Conservation (phyloP, 2,113 vertebrate species). For the Nematolebias whitei region DNA sequence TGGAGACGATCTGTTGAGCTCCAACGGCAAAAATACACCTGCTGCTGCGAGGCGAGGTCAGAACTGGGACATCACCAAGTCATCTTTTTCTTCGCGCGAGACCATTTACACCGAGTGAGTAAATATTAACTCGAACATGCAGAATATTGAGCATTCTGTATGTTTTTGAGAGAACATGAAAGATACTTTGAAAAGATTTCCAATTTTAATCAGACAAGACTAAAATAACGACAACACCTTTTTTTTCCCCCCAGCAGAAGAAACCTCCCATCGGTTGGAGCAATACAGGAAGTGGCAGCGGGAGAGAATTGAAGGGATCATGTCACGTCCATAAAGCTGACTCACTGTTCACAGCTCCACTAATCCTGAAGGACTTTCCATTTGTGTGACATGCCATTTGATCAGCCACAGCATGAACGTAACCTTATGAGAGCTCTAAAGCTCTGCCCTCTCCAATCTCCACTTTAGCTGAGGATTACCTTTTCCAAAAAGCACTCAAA, state of each 20-base stretch:
- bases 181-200: too few relatives aligned
- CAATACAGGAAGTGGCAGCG: slow-evolving; percentile 20
- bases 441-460: slow-evolving; percentile 9
- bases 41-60: background rate
- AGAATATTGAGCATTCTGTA: background rate
- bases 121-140: background rate
- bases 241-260: background rate
- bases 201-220: too few relatives aligned
- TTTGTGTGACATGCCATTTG: slow-evolving; percentile 8
- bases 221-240: too few relatives aligned
- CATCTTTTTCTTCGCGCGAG: background rate
- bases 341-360: slow-evolving; percentile 34
- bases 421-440: slow-evolving; percentile 22
- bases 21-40: background rate
- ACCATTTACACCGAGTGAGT: background rate
- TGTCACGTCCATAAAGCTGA: slow-evolving; percentile 56
- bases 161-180: too few relatives aligned
- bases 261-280: background rate
- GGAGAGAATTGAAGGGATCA: slow-evolving; percentile 29
- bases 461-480: background rate
- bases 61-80: background rate
- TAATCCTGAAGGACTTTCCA: slow-evolving; percentile 35
- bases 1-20: background rate
- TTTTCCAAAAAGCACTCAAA: slow-evolving; percentile 10
- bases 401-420: slow-evolving; percentile 35